Evolutionary conservation across 2,113 vertebrate genomes (phyloP), one percentile per base, ranked within the genome.

Genomic region (Hippocampus comes): DNA sequence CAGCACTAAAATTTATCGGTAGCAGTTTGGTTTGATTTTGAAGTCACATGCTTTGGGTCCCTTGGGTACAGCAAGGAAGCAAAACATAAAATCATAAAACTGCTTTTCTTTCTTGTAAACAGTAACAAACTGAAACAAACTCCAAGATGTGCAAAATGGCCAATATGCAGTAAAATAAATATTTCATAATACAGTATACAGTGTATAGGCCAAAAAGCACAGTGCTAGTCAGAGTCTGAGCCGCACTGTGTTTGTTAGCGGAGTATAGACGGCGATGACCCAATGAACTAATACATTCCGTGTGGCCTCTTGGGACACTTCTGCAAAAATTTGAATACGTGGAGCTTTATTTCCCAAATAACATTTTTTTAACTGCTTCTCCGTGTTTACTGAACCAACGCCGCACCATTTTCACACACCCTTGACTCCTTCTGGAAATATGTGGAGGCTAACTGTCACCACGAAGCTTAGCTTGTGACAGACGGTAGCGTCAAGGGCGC

Each of bases 361-460:
- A n/a, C 55, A 23, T 7, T 9, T 57, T 63, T 53, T 2, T 61
- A 73, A 30, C 73, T 18, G 20, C 48, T 68, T 80, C 48, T 43
- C 38, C 41, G 8, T 15, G 51, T 71, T 68, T 27, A 74, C 72
- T 81, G 71, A 66, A 69, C 79, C 79, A 1, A 71, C 73, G 76
- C 67, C 66, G n/a, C 72, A 17, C 68, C 34, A n/a, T 66, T 41
- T 67, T 41, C 61, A 59, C 72, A 57, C 67, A 27, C 17, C 49
- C 21, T 34, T 3, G 17, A 68, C 30, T 21, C 34, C 66, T 48
- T 78, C 23, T 67, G 73, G 71, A 79, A 84, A 66, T 53, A 77
- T 59, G 66, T 6, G 4, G 15, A 69, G 71, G 25, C 66, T 56
- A 82, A 85, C 79, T 71, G 88, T 83, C 72, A 20, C 80, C 0